Percentiles rank a stretch among this genome's conserved stretches.
These are phyloP conservation scores for Tychaedon coryphoeus DNA, from an alignment of 2,113 vertebrate species.

Conservation along the genomic window DNA sequence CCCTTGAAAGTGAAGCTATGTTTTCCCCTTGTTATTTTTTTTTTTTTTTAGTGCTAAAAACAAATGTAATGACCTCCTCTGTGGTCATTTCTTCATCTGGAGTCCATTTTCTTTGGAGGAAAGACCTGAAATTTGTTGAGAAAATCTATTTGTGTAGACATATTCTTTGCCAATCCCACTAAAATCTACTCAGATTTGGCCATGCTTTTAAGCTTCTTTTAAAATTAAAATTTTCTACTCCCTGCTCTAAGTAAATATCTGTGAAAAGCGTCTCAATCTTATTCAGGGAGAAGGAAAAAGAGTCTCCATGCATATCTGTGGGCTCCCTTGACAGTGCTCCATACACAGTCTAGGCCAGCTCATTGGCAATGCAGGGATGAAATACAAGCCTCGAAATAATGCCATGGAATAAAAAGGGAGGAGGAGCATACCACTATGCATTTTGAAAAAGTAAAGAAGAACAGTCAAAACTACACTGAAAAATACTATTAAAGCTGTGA, in stretches of 20 bases:
- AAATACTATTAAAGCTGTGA: background rate
- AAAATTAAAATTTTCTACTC: background rate
- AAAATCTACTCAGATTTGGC: background rate
- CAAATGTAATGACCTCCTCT: background rate
- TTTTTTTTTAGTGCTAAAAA: background rate
- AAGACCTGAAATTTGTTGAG: background rate
- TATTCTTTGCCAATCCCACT: background rate
- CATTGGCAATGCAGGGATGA: background rate
- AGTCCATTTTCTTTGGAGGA: background rate
- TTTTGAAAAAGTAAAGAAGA: background rate
- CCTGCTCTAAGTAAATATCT: background rate
- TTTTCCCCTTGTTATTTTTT: background rate
- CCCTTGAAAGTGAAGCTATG: background rate
- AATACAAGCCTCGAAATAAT: background rate
- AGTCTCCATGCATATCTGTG: background rate
- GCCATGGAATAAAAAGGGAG: background rate
- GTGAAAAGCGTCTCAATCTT: background rate
- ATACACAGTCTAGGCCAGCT: background rate
- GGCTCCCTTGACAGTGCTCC: background rate
- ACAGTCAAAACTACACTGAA: background rate
- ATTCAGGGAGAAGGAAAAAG: background rate
- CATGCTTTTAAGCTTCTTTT: background rate
- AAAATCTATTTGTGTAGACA: background rate
- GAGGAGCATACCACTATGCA: rapidly evolving
- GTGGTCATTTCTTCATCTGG: background rate